Evolutionary conservation across 1,140 invertebrate species (phyloP).

Genomic region (Leptonema lineaticorne): DNA sequence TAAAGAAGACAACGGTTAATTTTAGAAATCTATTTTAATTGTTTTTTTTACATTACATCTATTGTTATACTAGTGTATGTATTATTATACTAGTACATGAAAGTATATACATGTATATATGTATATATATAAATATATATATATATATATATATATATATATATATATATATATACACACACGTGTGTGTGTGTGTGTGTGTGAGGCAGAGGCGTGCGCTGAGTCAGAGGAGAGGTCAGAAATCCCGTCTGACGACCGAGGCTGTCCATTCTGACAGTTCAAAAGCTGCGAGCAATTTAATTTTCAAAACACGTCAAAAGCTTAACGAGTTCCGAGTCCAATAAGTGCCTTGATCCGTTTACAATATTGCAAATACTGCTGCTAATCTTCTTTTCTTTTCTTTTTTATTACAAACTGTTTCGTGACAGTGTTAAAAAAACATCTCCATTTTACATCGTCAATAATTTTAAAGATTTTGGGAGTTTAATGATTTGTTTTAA

Average conservation of each 20-base stretch:
- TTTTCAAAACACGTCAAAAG: conserved; percentile 27
- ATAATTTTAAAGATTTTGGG: too few relatives aligned
- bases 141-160: neutral
- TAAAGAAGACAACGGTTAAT: too few relatives aligned
- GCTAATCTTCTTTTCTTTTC: too few relatives aligned
- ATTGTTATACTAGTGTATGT: too few relatives aligned
- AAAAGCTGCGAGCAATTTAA: conserved; percentile 27
- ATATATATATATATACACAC: neutral
- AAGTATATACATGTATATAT: neutral
- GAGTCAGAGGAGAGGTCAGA: neutral
- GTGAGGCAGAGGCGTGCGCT: conserved; percentile 1
- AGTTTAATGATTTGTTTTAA: too few relatives aligned
- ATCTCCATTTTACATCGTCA: too few relatives aligned
- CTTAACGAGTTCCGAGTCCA: neutral
- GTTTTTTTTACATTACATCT: too few relatives aligned
- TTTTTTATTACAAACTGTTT: too few relatives aligned
- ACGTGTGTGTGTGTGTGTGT: neutral
- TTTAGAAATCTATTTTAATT: too few relatives aligned
- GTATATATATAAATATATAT: neutral
- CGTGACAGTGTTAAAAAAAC: too few relatives aligned
- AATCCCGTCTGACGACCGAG: conserved; percentile 8
- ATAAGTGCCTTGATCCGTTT: too few relatives aligned
- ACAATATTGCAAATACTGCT: too few relatives aligned
- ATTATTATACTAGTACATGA: neutral
- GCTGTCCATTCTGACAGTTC: conserved; percentile 22